Evolutionary conservation across 2,113 vertebrate genomes (phyloP).

Genomic region (Origma solitaria): DNA sequence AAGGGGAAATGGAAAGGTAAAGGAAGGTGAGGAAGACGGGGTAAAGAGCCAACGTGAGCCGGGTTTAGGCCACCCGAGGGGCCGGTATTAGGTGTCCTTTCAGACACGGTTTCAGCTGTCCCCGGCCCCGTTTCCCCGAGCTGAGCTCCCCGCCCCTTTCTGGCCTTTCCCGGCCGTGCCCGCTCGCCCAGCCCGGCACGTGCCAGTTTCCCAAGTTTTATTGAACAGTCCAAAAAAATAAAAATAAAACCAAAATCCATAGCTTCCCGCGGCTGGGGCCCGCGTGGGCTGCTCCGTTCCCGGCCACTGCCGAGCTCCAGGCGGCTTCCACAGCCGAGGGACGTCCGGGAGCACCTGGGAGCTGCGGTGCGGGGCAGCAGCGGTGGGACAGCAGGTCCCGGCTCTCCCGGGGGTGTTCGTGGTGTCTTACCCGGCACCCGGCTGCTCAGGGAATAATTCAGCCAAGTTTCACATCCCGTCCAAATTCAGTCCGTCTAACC

Average conservation of each 20-base stretch:
- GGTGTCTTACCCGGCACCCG: not conserved
- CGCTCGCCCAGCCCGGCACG: not conserved
- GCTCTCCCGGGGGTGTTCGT: not conserved
- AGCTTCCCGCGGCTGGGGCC: too few species aligned
- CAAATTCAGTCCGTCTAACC: not conserved
- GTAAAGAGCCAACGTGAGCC: not conserved
- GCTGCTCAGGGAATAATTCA: not conserved
- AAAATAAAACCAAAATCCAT: not conserved
- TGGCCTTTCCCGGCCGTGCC: not conserved
- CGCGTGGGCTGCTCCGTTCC: not conserved
- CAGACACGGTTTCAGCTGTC: not conserved
- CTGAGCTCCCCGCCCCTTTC: not conserved
- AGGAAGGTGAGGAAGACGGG: not conserved
- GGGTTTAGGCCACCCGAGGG: not conserved
- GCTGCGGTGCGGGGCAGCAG: not conserved
- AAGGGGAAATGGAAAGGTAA: not conserved
- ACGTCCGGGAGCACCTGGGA: accelerated
- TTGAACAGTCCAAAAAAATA: not conserved
- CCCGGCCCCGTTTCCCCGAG: too few species aligned
- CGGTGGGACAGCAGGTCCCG: not conserved
- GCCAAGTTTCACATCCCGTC: not conserved
- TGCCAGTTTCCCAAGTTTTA: not conserved
- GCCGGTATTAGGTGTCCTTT: not conserved
- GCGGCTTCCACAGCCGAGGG: not conserved
- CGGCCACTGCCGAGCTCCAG: not conserved